Base-by-base conservation (phyloP, 2,113 vertebrate genomes). In the Otolemur garnettii region DNA sequence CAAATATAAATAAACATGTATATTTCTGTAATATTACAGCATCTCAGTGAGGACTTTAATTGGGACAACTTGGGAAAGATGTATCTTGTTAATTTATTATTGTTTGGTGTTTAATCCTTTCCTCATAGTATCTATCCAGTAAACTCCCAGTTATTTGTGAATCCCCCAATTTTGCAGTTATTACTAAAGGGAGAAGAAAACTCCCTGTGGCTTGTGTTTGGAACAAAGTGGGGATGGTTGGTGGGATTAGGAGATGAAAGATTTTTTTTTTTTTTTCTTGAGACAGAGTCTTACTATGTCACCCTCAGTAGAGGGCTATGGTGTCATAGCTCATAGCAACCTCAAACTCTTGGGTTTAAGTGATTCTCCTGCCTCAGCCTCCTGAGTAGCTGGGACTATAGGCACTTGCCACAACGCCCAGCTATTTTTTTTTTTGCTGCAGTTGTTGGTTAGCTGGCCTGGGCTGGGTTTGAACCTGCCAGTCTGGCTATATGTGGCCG, bases 191-290 rank as follows among this genome's bases (percentile, higher is more conserved):
- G 26, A 66, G 17, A 50, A 84, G 24, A 84, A 77, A 84, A 71
- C 92, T 84, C 33, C 18, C 21, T 12, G 88, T 35, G 22, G 69
- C 87, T 78, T 88, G 10, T 80, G 21, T 84, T 90, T 88, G 80
- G 26, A 18, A 57, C 83, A 30, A 93, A 90, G 24, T 42, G 45
- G 28, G 24, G n/a, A 53, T 30, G 28, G 69, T 30, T 90, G n/a
- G 38, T 93, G 22, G n/a, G 33, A 87, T 80, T 64, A 97, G 62
- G 28, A 14, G 17, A 88, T 80, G 30, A 80, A 84, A 85, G 57
- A 64, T 60, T 88, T 53, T 74, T 57, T 50, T 50, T 50, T 50
- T 50, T 50, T 50, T 50, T 50, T 9, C 10, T 50, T 50, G 45
- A 50, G 45, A 50, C 45, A 50, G 45, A 50, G 45, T 50, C 45